Conservation (phyloP, 2,888 invertebrate genomes). For the Dynastes hyllus region DNA sequence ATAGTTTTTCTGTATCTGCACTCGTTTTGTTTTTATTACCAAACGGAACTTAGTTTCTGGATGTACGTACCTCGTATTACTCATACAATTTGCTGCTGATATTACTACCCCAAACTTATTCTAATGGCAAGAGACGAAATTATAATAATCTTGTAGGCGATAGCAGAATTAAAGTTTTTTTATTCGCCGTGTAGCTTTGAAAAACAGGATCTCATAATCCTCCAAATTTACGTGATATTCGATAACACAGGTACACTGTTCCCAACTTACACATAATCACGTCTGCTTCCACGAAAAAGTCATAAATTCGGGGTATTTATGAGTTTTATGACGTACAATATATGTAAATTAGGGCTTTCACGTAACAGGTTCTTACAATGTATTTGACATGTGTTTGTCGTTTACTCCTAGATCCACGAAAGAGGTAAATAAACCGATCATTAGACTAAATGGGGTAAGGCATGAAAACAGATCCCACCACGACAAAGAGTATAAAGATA, state of each 20-base stretch:
- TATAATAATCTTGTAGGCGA: background rate
- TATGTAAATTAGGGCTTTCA: slow-evolving; percentile 32
- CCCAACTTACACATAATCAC: background rate
- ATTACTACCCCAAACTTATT: background rate
- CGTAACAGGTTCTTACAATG: background rate
- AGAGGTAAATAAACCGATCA: slow-evolving; percentile 40
- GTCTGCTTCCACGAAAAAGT: slow-evolving; percentile 8
- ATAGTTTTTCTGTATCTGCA: too few species aligned
- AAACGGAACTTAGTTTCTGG: too few species aligned
- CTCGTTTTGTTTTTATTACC: too few species aligned
- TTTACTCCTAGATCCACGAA: slow-evolving; percentile 29
- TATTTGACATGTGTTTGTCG: slow-evolving; percentile 22
- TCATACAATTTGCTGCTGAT: too few species aligned
- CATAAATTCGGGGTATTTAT: slow-evolving; percentile 24
- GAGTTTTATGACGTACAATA: slow-evolving; percentile 5
- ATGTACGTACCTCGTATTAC: too few species aligned
- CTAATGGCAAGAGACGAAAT: background rate
- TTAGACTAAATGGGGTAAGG: slow-evolving; percentile 35
- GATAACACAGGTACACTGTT: background rate
- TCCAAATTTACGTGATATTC: slow-evolving; percentile 1
- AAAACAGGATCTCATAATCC: background rate
- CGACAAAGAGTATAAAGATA: slow-evolving; percentile 47
- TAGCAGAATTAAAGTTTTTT: slow-evolving; percentile 9
- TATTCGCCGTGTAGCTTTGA: slow-evolving; percentile 13
- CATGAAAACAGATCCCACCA: slow-evolving; percentile 41